Conservation (phyloP, 2,113 vertebrate genomes). For the Morone chrysops region DNA sequence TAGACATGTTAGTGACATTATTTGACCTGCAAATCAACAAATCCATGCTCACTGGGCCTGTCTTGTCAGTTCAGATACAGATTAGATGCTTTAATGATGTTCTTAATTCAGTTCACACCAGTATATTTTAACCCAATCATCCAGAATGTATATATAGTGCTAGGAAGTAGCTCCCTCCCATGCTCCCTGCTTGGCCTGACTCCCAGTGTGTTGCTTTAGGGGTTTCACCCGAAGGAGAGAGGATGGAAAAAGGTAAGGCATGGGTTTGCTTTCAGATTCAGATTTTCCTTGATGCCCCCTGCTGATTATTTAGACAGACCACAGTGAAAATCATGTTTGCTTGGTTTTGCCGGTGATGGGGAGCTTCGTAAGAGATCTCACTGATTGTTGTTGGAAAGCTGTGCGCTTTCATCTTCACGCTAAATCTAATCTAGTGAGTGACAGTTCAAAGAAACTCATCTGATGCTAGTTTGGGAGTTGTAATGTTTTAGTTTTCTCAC, state of each 20-base stretch:
- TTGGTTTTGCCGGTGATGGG: conserved; percentile 40
- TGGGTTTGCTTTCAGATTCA: conserved; percentile 58
- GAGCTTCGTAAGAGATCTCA: conserved; percentile 14
- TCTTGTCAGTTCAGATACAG: not conserved
- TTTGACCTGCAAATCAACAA: conserved; percentile 12
- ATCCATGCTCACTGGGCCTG: not conserved
- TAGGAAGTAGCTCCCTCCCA: conserved; percentile 34
- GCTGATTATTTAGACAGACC: conserved; percentile 38
- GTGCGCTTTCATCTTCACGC: conserved; percentile 10
- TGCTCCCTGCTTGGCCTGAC: conserved; percentile 75
- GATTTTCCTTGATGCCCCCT: conserved; percentile 35
- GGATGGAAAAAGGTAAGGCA: conserved; percentile 79
- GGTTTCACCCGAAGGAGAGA: conserved; percentile 40
- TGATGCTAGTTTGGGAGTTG: conserved; percentile 26
- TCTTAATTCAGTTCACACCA: not conserved
- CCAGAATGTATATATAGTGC: not conserved
- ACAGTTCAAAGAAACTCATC: conserved; percentile 13
- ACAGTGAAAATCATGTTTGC: conserved; percentile 3
- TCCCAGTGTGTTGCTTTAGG: conserved; percentile 79
- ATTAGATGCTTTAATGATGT: conserved; percentile 10
- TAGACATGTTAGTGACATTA: not conserved
- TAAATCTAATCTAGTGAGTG: conserved; percentile 4
- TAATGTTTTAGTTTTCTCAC: not conserved
- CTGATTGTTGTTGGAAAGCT: conserved; percentile 9
- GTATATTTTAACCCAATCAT: conserved; percentile 31